Evolutionary conservation across 2,113 vertebrate genomes (phyloP).

Genomic region (Pseudopipra pipra): DNA sequence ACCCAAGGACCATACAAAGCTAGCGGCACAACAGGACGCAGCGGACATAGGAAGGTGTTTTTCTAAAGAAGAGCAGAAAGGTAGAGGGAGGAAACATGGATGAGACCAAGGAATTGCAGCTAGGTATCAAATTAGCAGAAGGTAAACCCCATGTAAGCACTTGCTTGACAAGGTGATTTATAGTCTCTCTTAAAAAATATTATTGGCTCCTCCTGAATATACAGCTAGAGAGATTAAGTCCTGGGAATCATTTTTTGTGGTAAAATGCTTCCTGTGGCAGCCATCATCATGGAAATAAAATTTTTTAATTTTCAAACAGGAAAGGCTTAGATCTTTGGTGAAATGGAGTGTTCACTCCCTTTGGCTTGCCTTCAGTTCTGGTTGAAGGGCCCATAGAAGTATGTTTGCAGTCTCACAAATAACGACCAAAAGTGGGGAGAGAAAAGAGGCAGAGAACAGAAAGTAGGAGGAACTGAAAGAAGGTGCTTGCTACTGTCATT

Average conservation of each 20-base stretch:
- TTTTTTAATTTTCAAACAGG: background rate
- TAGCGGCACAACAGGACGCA: constrained; percentile 23
- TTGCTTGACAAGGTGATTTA: constrained; percentile 8
- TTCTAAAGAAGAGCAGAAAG: constrained; percentile 23
- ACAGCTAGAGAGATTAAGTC: constrained; percentile 26
- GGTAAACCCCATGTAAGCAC: constrained; percentile 19
- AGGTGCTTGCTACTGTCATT: background rate
- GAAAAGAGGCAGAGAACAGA: background rate
- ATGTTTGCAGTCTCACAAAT: background rate
- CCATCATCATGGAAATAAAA: constrained; percentile 37
- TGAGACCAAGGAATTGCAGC: background rate
- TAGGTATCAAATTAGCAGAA: background rate
- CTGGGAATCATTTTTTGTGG: background rate
- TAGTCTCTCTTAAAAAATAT: constrained; percentile 39
- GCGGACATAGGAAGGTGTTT: background rate
- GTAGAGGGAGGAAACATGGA: background rate
- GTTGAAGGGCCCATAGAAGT: background rate
- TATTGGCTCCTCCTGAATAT: constrained; percentile 61
- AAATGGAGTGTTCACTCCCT: constrained; percentile 43
- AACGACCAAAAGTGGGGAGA: background rate
- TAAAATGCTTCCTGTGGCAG: constrained; percentile 49
- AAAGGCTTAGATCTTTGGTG: constrained; percentile 73
- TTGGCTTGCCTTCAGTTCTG: constrained; percentile 36
- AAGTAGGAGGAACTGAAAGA: background rate
- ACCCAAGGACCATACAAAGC: constrained; percentile 66